A percentile compares a stretch with the other conserved stretches of the same genome.
These are phyloP conservation scores for Perca flavescens DNA, from an alignment of 2,113 vertebrate species.

Conservation along the genomic window DNA sequence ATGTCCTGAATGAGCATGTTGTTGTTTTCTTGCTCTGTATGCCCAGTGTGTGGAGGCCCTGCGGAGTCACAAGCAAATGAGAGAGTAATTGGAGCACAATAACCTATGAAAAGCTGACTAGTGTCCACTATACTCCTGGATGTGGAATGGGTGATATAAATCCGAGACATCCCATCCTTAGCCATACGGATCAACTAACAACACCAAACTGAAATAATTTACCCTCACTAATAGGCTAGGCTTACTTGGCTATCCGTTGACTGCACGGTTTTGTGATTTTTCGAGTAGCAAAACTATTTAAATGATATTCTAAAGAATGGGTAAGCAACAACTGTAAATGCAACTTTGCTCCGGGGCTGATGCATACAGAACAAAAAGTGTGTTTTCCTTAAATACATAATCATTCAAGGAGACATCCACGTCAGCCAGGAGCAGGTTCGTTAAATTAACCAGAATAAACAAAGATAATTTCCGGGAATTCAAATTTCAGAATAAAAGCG, in stretches of 20 bases:
- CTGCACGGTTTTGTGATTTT: neutral
- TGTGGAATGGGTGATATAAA: constrained; percentile 32
- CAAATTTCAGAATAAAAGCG: constrained; percentile 33
- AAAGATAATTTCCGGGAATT: neutral
- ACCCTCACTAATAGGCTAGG: too few species aligned
- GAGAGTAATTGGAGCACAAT: constrained; percentile 71
- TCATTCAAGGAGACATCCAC: constrained; percentile 17
- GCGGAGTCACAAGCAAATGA: constrained; percentile 63
- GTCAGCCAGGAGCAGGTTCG: constrained; percentile 9
- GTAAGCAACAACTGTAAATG: neutral
- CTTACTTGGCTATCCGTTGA: neutral
- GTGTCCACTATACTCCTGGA: constrained; percentile 12
- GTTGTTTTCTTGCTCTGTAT: constrained; percentile 33
- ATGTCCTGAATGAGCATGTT: constrained; percentile 37
- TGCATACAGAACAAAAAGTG: neutral
- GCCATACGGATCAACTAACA: neutral
- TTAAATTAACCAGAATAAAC: neutral
- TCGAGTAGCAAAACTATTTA: neutral
- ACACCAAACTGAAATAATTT: neutral
- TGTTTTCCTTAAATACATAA: neutral
- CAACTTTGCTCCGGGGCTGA: neutral
- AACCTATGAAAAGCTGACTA: constrained; percentile 43
- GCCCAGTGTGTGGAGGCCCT: constrained; percentile 40
- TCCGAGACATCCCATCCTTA: constrained; percentile 3
- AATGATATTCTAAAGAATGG: neutral